Evolutionary conservation across 2,797 vertebrate species (phyloP), one percentile per base, ranked within the genome.

Genomic region (Esox masquinongy): DNA sequence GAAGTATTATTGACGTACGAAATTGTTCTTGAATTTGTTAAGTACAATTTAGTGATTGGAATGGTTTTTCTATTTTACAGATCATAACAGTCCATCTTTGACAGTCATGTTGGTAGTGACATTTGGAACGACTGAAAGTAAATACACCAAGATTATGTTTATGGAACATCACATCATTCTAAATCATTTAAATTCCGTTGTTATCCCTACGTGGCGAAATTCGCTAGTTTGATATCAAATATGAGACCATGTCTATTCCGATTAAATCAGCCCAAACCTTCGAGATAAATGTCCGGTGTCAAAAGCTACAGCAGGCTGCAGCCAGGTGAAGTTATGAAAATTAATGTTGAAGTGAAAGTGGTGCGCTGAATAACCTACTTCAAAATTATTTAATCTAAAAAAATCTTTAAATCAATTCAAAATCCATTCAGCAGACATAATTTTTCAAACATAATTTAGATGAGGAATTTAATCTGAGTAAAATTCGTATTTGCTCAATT

Each of bases 401-500:
- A 0, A 61, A 39, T 26, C 3, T 24, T 11, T 61, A 19, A 5
- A 26, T 12, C 5, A n/a, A 24, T n/a, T 59, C 19, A 59, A 59
- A 19, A 22, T 34, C 64, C 64, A 67, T 67, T 31, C 16, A 66
- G 26, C 4, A 29, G 26, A 64, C 61, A 66, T 34, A 34, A 17
- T 66, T 29, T 31, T 34, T 16, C 29, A 34, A 7, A 66, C 63
- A 15, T 5, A 17, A 31, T 31, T 66, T 34, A 2, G 26, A 34
- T 17, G 29, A 36, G 66, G 34, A 36, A 68, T n/a, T 39, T 39
- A n/a, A 24, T 24, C n/a, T 59, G 56, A 19, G 66, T 17, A 68
- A 68, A 39, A 29, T 19, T 68, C 2, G 9, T 43, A 68, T 68
- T 68, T 68, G 67, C 36, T 8, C 34, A 36, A 68, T 68, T 68